These are phyloP conservation scores for Acanthiza pusilla DNA, from an alignment of 2,797 vertebrate genomes.

Conservation along the genomic window DNA sequence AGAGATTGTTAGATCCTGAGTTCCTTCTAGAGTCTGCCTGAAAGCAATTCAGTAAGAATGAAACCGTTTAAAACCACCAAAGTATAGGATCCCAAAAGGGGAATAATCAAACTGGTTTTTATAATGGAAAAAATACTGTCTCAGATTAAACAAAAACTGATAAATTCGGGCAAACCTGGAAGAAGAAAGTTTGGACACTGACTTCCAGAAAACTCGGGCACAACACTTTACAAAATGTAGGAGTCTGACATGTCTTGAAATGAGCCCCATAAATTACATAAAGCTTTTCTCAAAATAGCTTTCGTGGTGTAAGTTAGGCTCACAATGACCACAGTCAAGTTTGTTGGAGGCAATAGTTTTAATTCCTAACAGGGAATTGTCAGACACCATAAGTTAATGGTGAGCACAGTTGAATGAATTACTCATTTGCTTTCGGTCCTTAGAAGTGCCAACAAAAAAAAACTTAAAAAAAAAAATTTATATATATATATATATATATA, in stretches of 20 bases:
- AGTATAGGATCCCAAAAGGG: not conserved
- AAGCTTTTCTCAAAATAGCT: not conserved
- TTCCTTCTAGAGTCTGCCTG: not conserved
- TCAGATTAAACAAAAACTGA: not conserved
- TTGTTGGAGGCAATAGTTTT: not conserved
- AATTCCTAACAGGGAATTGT: not conserved
- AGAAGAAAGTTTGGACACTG: not conserved
- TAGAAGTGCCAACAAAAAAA: not conserved
- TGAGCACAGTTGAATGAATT: not conserved
- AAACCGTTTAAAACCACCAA: not conserved
- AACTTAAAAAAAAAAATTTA: not conserved
- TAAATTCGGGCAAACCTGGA: not conserved
- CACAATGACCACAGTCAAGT: not conserved
- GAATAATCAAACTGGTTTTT: not conserved
- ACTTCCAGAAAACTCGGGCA: not conserved
- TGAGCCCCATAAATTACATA: not conserved
- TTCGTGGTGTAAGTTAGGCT: not conserved
- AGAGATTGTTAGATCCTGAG: not conserved
- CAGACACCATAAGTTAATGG: not conserved
- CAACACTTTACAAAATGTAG: not conserved
- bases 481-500: too few relatives aligned
- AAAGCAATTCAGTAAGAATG: not conserved
- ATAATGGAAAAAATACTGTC: not conserved
- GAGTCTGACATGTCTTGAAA: not conserved
- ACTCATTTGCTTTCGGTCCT: not conserved